Percentiles rank a stretch among this genome's conserved stretches.
phyloP scores from a whole-genome alignment of 2,113 vertebrate species.

The Erythrolamprus reginae region DNA sequence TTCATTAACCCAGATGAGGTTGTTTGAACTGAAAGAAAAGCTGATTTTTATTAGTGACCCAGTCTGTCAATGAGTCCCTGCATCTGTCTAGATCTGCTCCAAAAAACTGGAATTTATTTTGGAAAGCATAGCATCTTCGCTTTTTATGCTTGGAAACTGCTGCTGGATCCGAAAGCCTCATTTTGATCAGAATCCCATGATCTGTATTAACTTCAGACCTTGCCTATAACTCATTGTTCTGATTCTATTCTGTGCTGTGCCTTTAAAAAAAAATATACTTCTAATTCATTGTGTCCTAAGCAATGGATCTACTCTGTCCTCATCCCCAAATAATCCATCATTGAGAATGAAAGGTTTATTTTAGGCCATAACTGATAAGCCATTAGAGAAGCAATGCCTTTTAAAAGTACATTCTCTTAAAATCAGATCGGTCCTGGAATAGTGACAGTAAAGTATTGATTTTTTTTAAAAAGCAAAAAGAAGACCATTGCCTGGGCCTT shows the following conservation, averaged over 20 bases:
- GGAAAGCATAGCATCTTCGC: not conserved
- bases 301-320: not conserved
- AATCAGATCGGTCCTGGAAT: not conserved
- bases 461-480: not conserved
- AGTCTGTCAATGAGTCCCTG: not conserved
- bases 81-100: not conserved
- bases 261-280: not conserved
- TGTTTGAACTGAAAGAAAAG: not conserved
- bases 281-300: not conserved
- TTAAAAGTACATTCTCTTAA: constrained; percentile 1
- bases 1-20: not conserved
- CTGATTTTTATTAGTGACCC: not conserved
- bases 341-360: not conserved
- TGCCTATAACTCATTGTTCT: not conserved
- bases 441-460: constrained; percentile 17
- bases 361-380: not conserved
- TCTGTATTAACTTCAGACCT: not conserved
- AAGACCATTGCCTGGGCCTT: constrained; percentile 14
- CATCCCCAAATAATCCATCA: not conserved
- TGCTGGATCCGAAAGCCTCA: not conserved
- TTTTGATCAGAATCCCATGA: not conserved
- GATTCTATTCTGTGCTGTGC: not conserved
- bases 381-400: not conserved
- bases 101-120: not conserved
- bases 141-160: not conserved